Evolutionary conservation across 1,140 invertebrate species (phyloP).

Genomic region (Cyclargus thomasi): DNA sequence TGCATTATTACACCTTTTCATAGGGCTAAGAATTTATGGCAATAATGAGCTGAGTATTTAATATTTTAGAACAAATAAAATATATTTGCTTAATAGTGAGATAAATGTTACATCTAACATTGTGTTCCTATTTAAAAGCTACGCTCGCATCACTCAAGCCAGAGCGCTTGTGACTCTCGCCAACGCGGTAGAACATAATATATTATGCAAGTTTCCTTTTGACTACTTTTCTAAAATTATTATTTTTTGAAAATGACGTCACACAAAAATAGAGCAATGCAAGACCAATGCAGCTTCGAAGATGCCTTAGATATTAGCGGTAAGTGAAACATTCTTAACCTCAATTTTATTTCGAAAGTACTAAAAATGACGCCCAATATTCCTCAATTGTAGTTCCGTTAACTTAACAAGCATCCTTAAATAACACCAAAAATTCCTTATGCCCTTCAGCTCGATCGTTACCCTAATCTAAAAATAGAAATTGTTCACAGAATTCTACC

Average conservation of each 20-base stretch:
- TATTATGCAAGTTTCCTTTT: too few species aligned
- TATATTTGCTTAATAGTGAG: not conserved
- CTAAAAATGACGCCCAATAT: not conserved
- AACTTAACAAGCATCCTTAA: too few species aligned
- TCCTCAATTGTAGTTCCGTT: too few species aligned
- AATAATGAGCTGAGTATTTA: not conserved
- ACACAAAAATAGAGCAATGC: not conserved
- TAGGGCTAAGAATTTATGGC: too few species aligned
- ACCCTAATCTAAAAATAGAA: too few species aligned
- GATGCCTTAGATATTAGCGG: slow-evolving; percentile 31
- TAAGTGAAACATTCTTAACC: slow-evolving; percentile 16
- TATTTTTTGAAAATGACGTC: slow-evolving; percentile 9
- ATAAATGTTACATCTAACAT: not conserved
- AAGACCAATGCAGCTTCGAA: slow-evolving; percentile 28
- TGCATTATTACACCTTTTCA: too few species aligned
- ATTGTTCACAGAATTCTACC: too few species aligned
- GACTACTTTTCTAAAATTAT: not conserved
- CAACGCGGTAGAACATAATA: not conserved
- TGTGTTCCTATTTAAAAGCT: not conserved
- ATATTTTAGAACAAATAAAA: not conserved
- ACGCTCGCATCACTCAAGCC: not conserved
- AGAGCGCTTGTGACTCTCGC: not conserved
- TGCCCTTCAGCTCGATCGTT: too few species aligned
- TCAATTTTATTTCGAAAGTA: not conserved
- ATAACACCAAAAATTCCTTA: too few species aligned